These are phyloP conservation scores for Eucidaris tribuloides DNA, from an alignment of 35 echinoderm and acorn worm genomes.

Conservation along the genomic window DNA sequence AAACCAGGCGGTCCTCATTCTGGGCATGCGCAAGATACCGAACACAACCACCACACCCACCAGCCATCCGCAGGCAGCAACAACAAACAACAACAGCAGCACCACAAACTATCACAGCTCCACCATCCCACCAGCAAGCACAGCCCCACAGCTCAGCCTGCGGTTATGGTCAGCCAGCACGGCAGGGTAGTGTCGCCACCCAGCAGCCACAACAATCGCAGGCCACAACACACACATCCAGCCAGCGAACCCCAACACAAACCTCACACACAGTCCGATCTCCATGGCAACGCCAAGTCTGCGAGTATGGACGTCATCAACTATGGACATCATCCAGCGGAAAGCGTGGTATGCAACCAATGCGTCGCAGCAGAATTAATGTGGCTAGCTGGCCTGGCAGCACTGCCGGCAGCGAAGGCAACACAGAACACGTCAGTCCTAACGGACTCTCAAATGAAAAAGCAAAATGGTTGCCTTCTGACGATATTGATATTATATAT, in stretches of 20 bases:
- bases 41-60: background rate
- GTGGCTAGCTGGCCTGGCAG: background rate
- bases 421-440: background rate
- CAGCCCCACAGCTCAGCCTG: background rate
- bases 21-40: background rate
- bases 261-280: background rate
- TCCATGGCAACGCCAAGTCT: too few relatives aligned
- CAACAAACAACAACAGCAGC: background rate
- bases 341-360: background rate
- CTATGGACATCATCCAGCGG: background rate
- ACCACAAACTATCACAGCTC: background rate
- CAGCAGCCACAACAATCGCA: background rate
- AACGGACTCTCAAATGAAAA: background rate
- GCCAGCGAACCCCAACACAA: background rate
- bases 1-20: constrained; percentile 7
- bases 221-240: too few relatives aligned
- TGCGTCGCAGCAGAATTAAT: background rate
- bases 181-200: background rate
- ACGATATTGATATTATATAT: background rate
- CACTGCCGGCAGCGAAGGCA: background rate
- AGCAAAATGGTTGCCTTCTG: background rate
- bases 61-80: background rate
- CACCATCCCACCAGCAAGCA: background rate
- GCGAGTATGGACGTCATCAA: too few relatives aligned
- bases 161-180: background rate